A percentile compares a stretch with the other conserved stretches of the same genome.
Conservation (phyloP, 2,888 invertebrate species). For the Hybos culiciformis region DNA sequence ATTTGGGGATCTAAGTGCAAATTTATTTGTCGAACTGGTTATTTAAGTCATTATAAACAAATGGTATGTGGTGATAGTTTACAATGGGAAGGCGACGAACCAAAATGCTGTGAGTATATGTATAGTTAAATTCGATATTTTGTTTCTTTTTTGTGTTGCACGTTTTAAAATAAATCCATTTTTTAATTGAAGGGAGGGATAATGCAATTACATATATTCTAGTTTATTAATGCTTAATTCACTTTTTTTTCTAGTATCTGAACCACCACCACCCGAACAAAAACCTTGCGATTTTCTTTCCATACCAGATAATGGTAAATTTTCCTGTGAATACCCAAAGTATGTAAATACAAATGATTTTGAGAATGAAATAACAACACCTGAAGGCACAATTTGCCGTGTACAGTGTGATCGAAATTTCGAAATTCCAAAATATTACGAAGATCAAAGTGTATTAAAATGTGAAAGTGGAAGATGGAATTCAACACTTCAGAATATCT, state of each 20-base stretch:
- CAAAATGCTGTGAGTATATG: conserved; percentile 11
- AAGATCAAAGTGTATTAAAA: conserved; percentile 9
- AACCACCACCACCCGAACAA: neutral
- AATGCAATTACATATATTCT: neutral
- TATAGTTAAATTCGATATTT: neutral
- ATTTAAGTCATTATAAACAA: conserved; percentile 10
- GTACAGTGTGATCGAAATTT: conserved; percentile 14
- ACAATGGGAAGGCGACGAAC: conserved; percentile 16
- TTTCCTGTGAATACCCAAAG: conserved; percentile 14
- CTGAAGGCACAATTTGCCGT: conserved; percentile 15
- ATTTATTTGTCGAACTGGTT: conserved; percentile 15
- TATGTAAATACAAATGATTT: conserved; percentile 8
- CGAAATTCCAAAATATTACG: conserved; percentile 13
- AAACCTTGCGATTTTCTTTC: conserved; percentile 12
- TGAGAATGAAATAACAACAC: conserved; percentile 12
- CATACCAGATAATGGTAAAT: conserved; percentile 15
- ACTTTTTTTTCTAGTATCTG: neutral
- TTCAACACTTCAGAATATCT: conserved; percentile 13
- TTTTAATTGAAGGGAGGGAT: no score
- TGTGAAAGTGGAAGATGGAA: conserved; percentile 16
- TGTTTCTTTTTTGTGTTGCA: neutral
- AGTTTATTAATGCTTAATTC: neutral
- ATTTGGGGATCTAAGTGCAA: conserved; percentile 18
- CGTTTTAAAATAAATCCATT: conserved; percentile 1
- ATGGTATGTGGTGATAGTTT: conserved; percentile 15